phyloP scores from a whole-genome alignment of 1,140 invertebrate genomes.

The Zaprionus ghesquierei region DNA sequence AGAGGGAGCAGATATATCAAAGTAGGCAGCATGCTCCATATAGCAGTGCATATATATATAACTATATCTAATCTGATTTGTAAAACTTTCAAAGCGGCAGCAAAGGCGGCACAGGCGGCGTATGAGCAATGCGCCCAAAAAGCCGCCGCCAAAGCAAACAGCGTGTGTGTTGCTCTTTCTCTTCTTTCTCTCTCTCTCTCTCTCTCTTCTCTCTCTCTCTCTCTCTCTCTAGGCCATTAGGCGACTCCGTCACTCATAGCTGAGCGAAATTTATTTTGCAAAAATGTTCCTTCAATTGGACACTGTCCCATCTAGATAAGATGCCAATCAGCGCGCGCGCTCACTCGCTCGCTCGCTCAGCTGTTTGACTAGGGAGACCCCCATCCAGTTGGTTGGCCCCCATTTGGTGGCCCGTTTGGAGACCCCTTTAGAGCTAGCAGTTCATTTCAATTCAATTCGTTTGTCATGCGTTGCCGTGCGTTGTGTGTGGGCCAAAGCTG shows the following conservation, averaged over 20 bases:
- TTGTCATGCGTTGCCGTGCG: conserved; percentile 45
- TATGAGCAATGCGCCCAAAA: conserved; percentile 49
- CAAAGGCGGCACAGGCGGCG: conserved; percentile 18
- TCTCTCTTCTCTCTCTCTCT: not conserved
- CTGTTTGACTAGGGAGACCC: no score
- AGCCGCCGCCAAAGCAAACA: conserved; percentile 39
- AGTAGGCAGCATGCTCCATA: conserved; percentile 47
- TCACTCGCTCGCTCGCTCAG: conserved; percentile 41
- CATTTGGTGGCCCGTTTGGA: no score
- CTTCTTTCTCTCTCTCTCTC: no score
- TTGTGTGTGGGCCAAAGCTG: conserved; percentile 60
- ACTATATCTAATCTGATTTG: conserved; percentile 66
- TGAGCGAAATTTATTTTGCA: conserved; percentile 76
- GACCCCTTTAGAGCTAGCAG: conserved; percentile 41
- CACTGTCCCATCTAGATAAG: conserved; percentile 81
- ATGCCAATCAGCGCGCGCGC: conserved; percentile 78
- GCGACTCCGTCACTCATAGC: conserved; percentile 33
- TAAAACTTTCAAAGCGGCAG: conserved; percentile 31
- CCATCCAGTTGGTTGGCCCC: no score
- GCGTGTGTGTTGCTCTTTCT: not conserved
- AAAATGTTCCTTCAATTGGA: conserved; percentile 79
- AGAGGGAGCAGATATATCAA: conserved; percentile 50
- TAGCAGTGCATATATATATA: conserved; percentile 8
- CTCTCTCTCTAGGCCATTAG: not conserved
- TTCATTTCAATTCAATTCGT: conserved; percentile 81